Evolutionary conservation across 2,797 vertebrate genomes (phyloP), one percentile per base, ranked within the genome.

Genomic region (Tamandua tetradactyla): DNA sequence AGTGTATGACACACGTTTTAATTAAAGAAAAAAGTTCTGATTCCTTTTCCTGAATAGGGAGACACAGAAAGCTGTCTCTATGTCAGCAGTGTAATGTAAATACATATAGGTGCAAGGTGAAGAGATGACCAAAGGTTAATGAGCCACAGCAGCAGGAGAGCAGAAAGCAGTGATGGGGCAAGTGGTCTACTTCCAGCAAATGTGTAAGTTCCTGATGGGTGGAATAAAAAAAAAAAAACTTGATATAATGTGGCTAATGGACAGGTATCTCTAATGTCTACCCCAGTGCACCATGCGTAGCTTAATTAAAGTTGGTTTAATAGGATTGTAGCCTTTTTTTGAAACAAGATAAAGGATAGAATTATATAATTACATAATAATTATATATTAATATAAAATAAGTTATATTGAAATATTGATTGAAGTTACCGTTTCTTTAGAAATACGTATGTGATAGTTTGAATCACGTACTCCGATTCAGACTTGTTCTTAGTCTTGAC

Each of bases 11-110:
- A 80, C 27, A 80, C 94, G 84, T 71, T 44, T 1, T 9, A 93
- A 62, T 61, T 83, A 40, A 66, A 87, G 18, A 0, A 52, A 18
- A 52, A 61, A 40, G 0, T 4, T 78, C 32, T n/a, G 13, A 0
- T 59, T 86, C 72, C n/a, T 94, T 89, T 69, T 52, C 42, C 68
- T 87, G n/a, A 64, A 47, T 59, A 82, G 68, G 85, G n/a, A 55
- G 42, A 71, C 30, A 64, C 49, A 44, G 47, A 84, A 86, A 30
- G 52, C 42, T 74, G n/a, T n/a, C n/a, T n/a, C n/a, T n/a, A n/a
- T n/a, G n/a, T n/a, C n/a, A n/a, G n/a, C n/a, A n/a, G n/a, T n/a
- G 25, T 37, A 44, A 27, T 85, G 37, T 95, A 93, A 57, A 44
- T 15, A 13, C 71, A 83, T 2, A 0, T 62, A 72, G 35, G 18